phyloP scores from a whole-genome alignment of 1,140 invertebrate species.

The Anastatus disparis region DNA sequence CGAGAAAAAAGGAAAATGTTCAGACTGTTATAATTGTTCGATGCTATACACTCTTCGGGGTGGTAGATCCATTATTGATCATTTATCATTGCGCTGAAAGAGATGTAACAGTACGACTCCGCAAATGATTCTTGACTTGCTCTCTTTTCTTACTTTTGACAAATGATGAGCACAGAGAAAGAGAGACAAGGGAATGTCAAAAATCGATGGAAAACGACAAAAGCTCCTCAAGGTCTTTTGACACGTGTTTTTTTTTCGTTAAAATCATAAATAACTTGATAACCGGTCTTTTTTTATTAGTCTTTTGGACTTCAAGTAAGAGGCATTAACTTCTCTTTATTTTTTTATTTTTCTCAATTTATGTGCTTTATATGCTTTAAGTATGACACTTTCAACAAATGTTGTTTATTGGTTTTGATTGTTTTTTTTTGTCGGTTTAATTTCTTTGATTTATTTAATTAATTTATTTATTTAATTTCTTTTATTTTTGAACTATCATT shows the following conservation, averaged over 20 bases:
- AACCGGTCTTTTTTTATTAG: background rate
- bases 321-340: slow-evolving; percentile 1
- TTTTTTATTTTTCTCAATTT: background rate
- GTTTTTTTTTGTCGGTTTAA: background rate
- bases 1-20: slow-evolving; percentile 12
- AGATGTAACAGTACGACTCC: slow-evolving; percentile 20
- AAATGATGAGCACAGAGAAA: slow-evolving; percentile 22
- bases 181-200: background rate
- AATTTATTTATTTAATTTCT: too few relatives aligned
- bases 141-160: slow-evolving; percentile 20
- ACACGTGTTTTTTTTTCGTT: background rate
- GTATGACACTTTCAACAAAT: background rate
- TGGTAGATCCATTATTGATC: slow-evolving; percentile 1
- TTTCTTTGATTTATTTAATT: too few relatives aligned
- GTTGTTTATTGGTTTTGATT: background rate
- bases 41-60: background rate
- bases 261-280: slow-evolving; percentile 26
- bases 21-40: slow-evolving; percentile 19
- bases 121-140: slow-evolving; percentile 31
- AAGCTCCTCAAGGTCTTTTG: background rate
- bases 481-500: too few relatives aligned
- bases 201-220: slow-evolving; percentile 16
- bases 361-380: background rate
- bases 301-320: too few relatives aligned
- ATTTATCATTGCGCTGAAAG: slow-evolving; percentile 33